Conservation (phyloP, 2,797 vertebrate genomes). For the Synanceia verrucosa region DNA sequence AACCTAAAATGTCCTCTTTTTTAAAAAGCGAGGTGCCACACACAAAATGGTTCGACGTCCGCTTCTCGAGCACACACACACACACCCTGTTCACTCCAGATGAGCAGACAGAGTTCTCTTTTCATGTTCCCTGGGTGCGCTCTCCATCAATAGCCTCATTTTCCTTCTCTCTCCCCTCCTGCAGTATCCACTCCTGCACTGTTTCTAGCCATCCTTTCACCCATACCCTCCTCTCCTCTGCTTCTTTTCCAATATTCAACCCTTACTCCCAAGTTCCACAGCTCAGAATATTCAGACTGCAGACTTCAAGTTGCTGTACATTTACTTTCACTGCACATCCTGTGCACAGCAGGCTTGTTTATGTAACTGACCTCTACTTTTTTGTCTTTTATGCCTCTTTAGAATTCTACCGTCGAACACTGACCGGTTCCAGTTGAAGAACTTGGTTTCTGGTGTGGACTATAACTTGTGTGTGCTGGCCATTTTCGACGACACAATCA, state of each 20-base stretch:
- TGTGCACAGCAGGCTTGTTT: background rate
- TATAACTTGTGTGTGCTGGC: slow-evolving; percentile 93
- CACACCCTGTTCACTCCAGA: slow-evolving; percentile 45
- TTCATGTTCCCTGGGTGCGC: slow-evolving; percentile 63
- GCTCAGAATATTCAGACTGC: slow-evolving; percentile 18
- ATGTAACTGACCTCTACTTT: slow-evolving; percentile 29
- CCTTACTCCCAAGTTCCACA: slow-evolving; percentile 7
- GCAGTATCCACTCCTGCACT: slow-evolving; percentile 50
- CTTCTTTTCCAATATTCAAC: slow-evolving; percentile 22
- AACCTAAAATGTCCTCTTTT: slow-evolving; percentile 50
- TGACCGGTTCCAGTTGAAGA: slow-evolving; percentile 89
- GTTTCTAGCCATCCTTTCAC: slow-evolving; percentile 37
- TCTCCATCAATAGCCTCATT: slow-evolving; percentile 76
- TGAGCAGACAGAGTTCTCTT: slow-evolving; percentile 71
- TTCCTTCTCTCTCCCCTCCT: slow-evolving; percentile 56
- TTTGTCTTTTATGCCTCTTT: slow-evolving; percentile 6
- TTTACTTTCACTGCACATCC: background rate
- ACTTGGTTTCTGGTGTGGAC: slow-evolving; percentile 89
- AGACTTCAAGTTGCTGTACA: background rate
- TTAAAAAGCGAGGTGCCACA: slow-evolving; percentile 28
- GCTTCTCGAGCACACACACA: slow-evolving; percentile 26
- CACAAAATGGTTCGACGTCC: slow-evolving; percentile 55
- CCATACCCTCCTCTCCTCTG: slow-evolving; percentile 21
- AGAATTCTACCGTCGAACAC: slow-evolving; percentile 91
- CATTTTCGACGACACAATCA: slow-evolving; percentile 88